Base-by-base conservation (phyloP, 2,888 invertebrate genomes). In the Hecatera dysodea region DNA sequence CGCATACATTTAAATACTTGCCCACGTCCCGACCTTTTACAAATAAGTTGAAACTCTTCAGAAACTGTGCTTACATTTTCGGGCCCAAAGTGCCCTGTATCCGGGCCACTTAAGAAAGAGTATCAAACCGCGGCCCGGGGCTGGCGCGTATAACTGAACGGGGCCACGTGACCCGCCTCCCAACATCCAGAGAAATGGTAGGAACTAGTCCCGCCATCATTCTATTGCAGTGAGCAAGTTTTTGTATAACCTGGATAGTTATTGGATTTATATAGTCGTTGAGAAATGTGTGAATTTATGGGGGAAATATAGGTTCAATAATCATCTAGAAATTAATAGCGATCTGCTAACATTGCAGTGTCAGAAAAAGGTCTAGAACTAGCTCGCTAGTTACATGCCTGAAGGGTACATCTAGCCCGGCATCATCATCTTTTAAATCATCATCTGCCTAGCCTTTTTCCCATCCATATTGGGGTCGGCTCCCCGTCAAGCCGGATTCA, bases 61-160 rank as follows among this genome's bases (percentile, higher is more conserved):
- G 12, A 39, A 53, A 50, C 33, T 44, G 42, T 50, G 44, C 19
- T 36, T 61, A 60, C 29, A 67, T 27, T 67, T 52, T 61, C 2
- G 4, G 22, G 36, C 5, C 46, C 1, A 68, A 78, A 78, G 15
- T 55, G 62, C 53, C 65, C 53, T 80, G 83, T 88, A 81, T 86
- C 73, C 82, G 78, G 42, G 68, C 59, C 61, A 74, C 84, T 80
- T 85, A 76, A 70, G 66, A 77, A 62, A 80, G 78, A 87, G 86
- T 89, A 88, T 88, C 88, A 87, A 85, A 89, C 89, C 87, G 82
- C 85, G 82, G 83, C 83, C 84, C 72, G 84, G 72, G 87, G 84
- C 86, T 79, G 85, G 84, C 87, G 87, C 81, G 89, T 89, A 90
- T 92, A 91, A 93, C 92, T 91, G 92, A 93, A 89, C 88, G 90